A percentile compares a stretch with the other conserved stretches of the same genome.
Conservation (phyloP, 92 coral and sea anemone genomes). For the Actinostola sp. region DNA sequence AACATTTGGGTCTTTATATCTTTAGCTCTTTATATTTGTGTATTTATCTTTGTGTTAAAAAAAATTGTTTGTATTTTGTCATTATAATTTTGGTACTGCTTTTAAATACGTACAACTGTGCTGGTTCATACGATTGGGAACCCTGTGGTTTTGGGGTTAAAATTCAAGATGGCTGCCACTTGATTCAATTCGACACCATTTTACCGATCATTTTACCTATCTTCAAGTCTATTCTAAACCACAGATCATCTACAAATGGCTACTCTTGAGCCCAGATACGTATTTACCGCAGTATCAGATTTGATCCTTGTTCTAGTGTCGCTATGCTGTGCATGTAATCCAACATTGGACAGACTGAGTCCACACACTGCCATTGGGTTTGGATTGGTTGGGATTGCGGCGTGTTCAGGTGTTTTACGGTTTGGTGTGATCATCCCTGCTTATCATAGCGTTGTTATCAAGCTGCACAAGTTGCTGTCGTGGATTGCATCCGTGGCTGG, state of each 20-base stretch:
- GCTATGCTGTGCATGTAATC: conserved; percentile 56
- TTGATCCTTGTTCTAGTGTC: conserved; percentile 72
- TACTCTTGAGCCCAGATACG: conserved; percentile 24
- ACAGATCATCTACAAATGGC: not conserved
- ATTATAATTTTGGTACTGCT: too few relatives aligned
- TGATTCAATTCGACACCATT: too few relatives aligned
- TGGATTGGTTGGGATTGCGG: conserved; percentile 71
- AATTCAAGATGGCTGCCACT: not conserved
- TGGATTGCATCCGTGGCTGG: conserved; percentile 87
- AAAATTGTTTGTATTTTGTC: too few relatives aligned
- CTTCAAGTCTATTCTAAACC: not conserved
- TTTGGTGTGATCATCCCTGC: conserved; percentile 73
- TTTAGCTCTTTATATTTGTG: too few relatives aligned
- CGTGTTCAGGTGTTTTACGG: conserved; percentile 76
- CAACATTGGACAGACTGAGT: conserved; percentile 36
- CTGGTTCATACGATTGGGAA: not conserved
- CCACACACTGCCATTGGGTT: conserved; percentile 71
- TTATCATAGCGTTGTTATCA: conserved; percentile 56
- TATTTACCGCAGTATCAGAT: conserved; percentile 93
- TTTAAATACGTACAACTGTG: too few relatives aligned
- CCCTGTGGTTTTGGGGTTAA: too few relatives aligned
- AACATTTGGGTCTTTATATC: too few relatives aligned
- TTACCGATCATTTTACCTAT: not conserved
- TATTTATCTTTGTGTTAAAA: too few relatives aligned
- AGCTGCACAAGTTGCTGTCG: conserved; percentile 61